Evolutionary conservation across 2,797 vertebrate genomes (phyloP), one percentile per base, ranked within the genome.

Genomic region (Pitangus sulphuratus): DNA sequence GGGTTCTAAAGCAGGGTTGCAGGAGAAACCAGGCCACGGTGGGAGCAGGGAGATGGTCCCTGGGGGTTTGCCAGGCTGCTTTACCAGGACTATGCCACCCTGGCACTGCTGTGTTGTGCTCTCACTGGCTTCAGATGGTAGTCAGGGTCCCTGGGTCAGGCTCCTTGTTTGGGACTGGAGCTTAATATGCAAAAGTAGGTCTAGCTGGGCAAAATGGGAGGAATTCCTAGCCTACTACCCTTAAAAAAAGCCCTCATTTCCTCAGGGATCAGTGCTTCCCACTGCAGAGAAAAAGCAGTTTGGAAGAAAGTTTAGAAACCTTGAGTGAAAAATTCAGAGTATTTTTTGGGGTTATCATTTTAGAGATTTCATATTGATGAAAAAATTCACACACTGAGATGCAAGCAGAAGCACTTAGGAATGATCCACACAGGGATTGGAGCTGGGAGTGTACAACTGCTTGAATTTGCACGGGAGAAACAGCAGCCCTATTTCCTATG

Each of bases 241-340:
- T 69, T 72, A 8, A 44, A 44, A 45, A 68, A 28, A 0, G 2
- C 31, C 8, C 4, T 79, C 9, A 2, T 64, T 75, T 84, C 30
- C 6, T 64, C 33, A 24, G 74, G 69, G 45, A 58, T 30, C 1
- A 0, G 22, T 40, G 37, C 48, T 58, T 64, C 31, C 37, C 4
- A 0, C 8, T 42, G 47, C 35, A 22, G 56, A 48, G 40, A 15
- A 37, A 53, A 77, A 65, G 13, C 6, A 31, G 74, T 56, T 84
- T 71, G 61, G 69, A 56, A 90, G 48, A 62, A 84, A 54, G 51
- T 77, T 91, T 51, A 54, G 62, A 79, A 93, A 60, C 15, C 8
- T 20, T 2, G 2, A 47, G 51, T 45, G 70, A 39, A 75, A 87
- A 83, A 28, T 40, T 58, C 42, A 9, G 35, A n/a, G n/a, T n/a